These are phyloP conservation scores for Sarcophaga caerulescens DNA, from an alignment of 2,888 invertebrate genomes.

Conservation along the genomic window DNA sequence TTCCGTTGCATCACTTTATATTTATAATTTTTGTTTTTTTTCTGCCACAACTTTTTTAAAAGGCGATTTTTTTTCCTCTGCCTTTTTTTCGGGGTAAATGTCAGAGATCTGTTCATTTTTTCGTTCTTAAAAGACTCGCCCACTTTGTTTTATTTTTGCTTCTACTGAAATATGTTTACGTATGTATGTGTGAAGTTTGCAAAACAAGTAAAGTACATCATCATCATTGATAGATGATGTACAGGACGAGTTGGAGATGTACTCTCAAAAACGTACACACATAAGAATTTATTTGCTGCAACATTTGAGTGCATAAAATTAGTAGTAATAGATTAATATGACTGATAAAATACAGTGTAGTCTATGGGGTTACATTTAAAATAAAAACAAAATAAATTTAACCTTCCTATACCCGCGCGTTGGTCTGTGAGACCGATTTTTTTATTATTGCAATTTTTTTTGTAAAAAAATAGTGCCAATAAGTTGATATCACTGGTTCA, in stretches of 20 bases:
- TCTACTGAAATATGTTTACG: constrained; percentile 41
- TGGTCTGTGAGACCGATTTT: no score
- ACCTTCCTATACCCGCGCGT: no score
- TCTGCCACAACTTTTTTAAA: constrained; percentile 24
- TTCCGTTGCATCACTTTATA: constrained; percentile 79
- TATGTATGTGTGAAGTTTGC: constrained; percentile 37
- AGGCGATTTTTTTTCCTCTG: constrained; percentile 21
- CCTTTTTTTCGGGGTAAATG: constrained; percentile 43
- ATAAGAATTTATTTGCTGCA: neutral
- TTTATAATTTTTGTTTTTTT: neutral
- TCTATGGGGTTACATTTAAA: no score
- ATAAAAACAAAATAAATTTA: no score
- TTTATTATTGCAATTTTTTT: no score
- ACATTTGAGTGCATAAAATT: no score
- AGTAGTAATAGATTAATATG: no score
- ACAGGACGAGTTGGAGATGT: constrained; percentile 56
- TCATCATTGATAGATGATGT: constrained; percentile 64
- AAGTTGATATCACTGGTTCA: no score
- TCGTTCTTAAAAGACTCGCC: constrained; percentile 64
- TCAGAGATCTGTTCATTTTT: constrained; percentile 64
- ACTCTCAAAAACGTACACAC: constrained; percentile 5
- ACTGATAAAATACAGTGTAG: no score
- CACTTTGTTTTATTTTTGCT: constrained; percentile 61
- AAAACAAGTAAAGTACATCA: constrained; percentile 52
- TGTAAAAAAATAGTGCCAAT: no score